A percentile compares a stretch with the other conserved stretches of the same genome.
Evolutionary conservation across 2,113 vertebrate genomes (phyloP).

Genomic region (Cichladusa arquata): DNA sequence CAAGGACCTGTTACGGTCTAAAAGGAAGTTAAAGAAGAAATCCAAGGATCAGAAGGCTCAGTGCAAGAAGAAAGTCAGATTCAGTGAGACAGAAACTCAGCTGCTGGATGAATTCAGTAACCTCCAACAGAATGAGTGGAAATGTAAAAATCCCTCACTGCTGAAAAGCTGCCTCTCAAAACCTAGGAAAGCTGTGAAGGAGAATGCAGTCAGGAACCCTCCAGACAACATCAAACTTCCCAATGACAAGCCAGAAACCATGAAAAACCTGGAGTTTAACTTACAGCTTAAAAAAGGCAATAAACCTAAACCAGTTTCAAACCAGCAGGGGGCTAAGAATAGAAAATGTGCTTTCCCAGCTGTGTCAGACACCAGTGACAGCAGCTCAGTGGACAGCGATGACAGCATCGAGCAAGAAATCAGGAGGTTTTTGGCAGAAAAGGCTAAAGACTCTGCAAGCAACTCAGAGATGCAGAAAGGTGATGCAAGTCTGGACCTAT

Average conservation of each 20-base stretch:
- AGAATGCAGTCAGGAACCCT: not conserved
- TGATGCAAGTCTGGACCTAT: not conserved
- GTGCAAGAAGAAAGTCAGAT: conserved; percentile 74
- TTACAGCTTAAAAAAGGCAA: not conserved
- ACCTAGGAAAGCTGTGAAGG: conserved; percentile 28
- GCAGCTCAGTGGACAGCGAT: conserved; percentile 89
- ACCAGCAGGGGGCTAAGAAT: not conserved
- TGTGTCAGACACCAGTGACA: conserved; percentile 71
- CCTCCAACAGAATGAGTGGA: conserved; percentile 16
- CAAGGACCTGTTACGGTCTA: conserved; percentile 90
- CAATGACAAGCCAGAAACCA: not conserved
- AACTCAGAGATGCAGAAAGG: not conserved
- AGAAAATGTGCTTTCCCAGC: not conserved
- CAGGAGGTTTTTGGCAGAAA: conserved; percentile 88
- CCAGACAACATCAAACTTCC: not conserved
- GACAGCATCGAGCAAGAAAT: conserved; percentile 97
- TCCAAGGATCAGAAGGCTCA: conserved; percentile 75
- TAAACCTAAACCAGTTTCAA: not conserved
- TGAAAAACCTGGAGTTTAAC: not conserved
- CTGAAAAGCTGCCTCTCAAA: conserved; percentile 73
- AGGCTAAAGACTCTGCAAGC: conserved; percentile 80
- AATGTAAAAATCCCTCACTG: conserved; percentile 1
- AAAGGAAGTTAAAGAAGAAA: conserved; percentile 85
- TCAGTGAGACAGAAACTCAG: conserved; percentile 60
- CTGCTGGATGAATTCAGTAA: not conserved